Evolutionary conservation across 2,797 vertebrate genomes (phyloP).

Genomic region (Trematomus bernacchii): DNA sequence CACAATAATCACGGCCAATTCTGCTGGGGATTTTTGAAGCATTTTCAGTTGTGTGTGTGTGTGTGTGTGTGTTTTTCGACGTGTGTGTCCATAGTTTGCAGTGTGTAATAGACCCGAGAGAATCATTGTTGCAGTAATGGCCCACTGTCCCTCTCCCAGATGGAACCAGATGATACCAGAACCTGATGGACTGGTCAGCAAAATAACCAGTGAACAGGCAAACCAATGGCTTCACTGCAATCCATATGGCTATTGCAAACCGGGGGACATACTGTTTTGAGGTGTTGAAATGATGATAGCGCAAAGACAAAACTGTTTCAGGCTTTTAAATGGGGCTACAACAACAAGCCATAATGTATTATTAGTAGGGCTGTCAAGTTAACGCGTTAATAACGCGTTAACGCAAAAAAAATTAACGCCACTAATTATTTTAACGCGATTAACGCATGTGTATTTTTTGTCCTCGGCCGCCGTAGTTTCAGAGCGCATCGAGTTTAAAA

Average conservation of each 20-base stretch:
- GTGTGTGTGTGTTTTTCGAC: slow-evolving; percentile 15
- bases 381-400: no score
- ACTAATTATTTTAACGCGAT: no score
- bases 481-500: no score
- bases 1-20: slow-evolving; percentile 80
- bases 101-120: slow-evolving; percentile 32
- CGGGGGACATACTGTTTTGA: not conserved
- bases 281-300: slow-evolving; percentile 7
- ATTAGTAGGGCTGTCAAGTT: no score
- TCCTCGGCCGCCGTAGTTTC: no score
- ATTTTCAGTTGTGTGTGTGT: slow-evolving; percentile 34
- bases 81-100: slow-evolving; percentile 5
- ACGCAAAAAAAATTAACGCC: no score
- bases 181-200: not conserved
- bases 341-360: not conserved
- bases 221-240: not conserved
- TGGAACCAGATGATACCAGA: slow-evolving; percentile 10
- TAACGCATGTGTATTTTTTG: no score
- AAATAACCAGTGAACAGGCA: not conserved
- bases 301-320: not conserved
- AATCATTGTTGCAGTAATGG: slow-evolving; percentile 43
- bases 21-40: slow-evolving; percentile 64
- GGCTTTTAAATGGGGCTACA: not conserved
- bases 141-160: slow-evolving; percentile 14
- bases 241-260: not conserved